These are phyloP conservation scores for Potorous gilbertii DNA, from an alignment of 2,797 vertebrate species.

Conservation along the genomic window DNA sequence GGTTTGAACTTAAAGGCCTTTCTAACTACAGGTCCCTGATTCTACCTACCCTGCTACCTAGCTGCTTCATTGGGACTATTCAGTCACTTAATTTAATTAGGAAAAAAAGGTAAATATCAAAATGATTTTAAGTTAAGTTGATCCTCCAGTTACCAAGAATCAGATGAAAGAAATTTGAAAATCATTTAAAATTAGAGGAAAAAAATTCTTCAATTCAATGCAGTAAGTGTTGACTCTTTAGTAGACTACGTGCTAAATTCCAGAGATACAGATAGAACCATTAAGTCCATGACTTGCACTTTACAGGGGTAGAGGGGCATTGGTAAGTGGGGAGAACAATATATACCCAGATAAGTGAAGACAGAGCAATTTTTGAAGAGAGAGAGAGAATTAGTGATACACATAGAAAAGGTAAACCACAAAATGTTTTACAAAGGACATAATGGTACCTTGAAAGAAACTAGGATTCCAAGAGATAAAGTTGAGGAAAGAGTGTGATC, in stretches of 20 bases:
- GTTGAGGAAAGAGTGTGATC: neutral
- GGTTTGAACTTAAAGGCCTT: neutral
- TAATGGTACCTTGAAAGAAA: neutral
- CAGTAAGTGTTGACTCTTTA: neutral
- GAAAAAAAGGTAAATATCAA: neutral
- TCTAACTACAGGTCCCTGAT: neutral
- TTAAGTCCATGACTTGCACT: neutral
- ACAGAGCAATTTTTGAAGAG: neutral
- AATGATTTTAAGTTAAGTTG: neutral
- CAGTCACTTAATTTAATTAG: neutral
- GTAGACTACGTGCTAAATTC: neutral
- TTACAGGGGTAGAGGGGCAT: neutral
- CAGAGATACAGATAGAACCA: neutral
- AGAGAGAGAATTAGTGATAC: neutral
- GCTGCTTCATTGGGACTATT: neutral
- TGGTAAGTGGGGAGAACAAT: neutral
- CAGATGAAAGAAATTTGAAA: neutral
- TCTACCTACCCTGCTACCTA: neutral
- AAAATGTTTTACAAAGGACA: neutral
- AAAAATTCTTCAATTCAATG: neutral
- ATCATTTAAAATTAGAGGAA: neutral
- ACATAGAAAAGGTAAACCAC: neutral
- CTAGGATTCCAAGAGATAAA: neutral
- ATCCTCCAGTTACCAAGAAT: neutral
- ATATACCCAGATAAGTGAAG: neutral